Percentiles rank a stretch among this genome's conserved stretches.
Evolutionary conservation across 2,113 vertebrate species (phyloP).

Genomic region (Triplophysa dalaica): DNA sequence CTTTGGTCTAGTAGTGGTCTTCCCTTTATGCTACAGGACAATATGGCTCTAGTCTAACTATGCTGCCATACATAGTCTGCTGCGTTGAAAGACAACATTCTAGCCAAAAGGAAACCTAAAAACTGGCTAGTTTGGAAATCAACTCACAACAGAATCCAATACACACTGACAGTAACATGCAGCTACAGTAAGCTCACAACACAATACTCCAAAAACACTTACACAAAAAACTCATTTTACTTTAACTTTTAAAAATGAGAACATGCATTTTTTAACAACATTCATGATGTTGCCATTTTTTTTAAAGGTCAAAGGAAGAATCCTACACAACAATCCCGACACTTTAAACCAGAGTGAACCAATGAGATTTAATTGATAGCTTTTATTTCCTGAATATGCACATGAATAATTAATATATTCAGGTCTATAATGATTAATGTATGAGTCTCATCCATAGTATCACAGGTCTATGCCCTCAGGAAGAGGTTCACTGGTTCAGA

Average conservation of each 20-base stretch:
- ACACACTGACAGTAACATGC: neutral
- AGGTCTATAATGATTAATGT: slow-evolving; percentile 54
- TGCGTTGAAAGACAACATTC: no score
- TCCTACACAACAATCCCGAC: neutral
- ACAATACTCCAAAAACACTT: neutral
- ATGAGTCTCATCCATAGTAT: slow-evolving; percentile 53
- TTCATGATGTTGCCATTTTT: no score
- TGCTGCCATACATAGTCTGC: no score
- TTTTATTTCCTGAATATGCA: slow-evolving; percentile 35
- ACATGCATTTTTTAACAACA: no score
- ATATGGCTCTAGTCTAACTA: no score
- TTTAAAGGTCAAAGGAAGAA: slow-evolving; percentile 1
- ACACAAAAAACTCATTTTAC: neutral
- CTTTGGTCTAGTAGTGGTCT: no score
- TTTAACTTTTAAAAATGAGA: no score
- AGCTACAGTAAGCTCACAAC: neutral
- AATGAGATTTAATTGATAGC: slow-evolving; percentile 17
- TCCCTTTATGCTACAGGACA: no score
- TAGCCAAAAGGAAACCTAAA: no score
- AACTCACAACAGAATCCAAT: neutral
- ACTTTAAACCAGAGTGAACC: slow-evolving; percentile 34
- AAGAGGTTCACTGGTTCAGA: slow-evolving; percentile 11
- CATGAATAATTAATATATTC: slow-evolving; percentile 56
- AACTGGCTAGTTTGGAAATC: no score
- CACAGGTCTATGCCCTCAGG: slow-evolving; percentile 28